Evolutionary conservation across 2,888 invertebrate species (phyloP), one percentile per base, ranked within the genome.

Genomic region (Drosophila austrosaltans): DNA sequence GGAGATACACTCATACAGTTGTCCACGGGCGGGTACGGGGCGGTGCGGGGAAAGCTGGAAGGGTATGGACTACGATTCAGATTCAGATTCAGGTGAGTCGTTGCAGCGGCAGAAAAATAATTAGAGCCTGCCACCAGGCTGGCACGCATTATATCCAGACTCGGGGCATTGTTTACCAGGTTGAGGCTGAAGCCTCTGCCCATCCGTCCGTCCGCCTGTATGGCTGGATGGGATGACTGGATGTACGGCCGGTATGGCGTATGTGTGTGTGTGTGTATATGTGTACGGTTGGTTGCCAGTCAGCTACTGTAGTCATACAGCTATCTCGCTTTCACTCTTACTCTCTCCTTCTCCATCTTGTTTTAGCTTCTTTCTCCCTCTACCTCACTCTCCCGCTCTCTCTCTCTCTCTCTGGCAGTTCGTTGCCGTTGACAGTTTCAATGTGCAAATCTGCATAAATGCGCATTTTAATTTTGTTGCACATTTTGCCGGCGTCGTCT

Each of bases 381-480:
- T 39, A 10, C 12, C 12, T 39, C 39, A 3, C 12, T 39, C 20
- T 20, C 25, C 53, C n/a, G 53, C 32, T 59, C 63, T 30, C 53
- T 61, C 40, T 63, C 16, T 16, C 36, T 54, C 53, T 64, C 32
- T 65, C 53, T 48, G 66, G 63, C 63, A 62, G 72, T 66, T 71
- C 72, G 81, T 63, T 75, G 82, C 79, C 76, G 85, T 85, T 48
- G 85, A 85, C 89, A 89, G 79, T 87, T 85, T 85, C 85, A 86
- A 89, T 89, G 89, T 82, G 85, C 88, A 86, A 89, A 86, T 86
- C 89, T 86, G 85, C 85, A 86, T 86, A 86, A 86, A 88, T 86
- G 89, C 89, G 89, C 85, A 86, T 86, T 86, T 85, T 86, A 89
- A 89, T 89, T 89, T 86, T 89, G 85, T 86, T 86, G 85, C 82